Conservation (phyloP, 2,797 vertebrate genomes). For the Sitta carolinensis region DNA sequence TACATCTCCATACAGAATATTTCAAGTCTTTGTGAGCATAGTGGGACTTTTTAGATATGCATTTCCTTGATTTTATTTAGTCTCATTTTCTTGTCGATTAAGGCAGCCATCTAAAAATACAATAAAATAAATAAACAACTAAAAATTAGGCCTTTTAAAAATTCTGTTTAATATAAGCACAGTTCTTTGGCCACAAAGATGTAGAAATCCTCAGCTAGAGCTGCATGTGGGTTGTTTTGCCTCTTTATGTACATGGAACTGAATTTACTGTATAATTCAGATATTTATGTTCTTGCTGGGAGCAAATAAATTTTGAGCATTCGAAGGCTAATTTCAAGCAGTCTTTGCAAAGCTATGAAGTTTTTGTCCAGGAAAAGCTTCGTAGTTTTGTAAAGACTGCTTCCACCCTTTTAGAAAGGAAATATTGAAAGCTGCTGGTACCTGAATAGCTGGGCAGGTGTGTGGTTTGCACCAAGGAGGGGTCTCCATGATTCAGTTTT, state of each 20-base stretch:
- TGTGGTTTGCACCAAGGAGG: constrained; percentile 17
- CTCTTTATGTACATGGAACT: not conserved
- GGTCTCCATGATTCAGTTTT: not conserved
- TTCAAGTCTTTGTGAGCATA: not conserved
- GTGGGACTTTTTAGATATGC: not conserved
- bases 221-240: not conserved
- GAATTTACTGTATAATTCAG: not conserved
- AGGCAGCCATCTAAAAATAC: not conserved
- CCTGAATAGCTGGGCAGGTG: not conserved
- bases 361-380: not conserved
- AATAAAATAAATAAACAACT: not conserved
- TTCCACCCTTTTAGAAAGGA: not conserved
- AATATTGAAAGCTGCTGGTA: not conserved
- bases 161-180: not conserved
- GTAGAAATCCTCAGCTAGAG: not conserved
- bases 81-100: not conserved
- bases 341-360: too few relatives aligned
- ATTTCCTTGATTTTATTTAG: not conserved
- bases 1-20: fast-evolving
- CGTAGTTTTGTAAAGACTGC: not conserved
- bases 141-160: not conserved
- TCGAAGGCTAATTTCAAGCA: not conserved
- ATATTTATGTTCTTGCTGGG: not conserved
- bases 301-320: not conserved
- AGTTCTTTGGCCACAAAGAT: not conserved